These are phyloP conservation scores for Periophthalmus modestus DNA, from an alignment of 2,113 vertebrate species.

Conservation along the genomic window DNA sequence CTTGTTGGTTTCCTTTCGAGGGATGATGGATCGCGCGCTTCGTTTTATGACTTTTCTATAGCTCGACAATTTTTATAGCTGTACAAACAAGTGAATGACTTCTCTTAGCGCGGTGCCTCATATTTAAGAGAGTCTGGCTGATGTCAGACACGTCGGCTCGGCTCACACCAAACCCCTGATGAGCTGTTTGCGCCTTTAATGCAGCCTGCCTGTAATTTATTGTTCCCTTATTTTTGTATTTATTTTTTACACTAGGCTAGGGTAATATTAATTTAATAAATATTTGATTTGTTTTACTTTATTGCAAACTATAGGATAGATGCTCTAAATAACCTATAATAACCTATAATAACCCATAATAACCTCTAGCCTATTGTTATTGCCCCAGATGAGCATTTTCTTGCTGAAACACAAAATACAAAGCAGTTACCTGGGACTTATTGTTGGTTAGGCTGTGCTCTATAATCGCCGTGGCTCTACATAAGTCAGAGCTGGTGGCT, in stretches of 20 bases:
- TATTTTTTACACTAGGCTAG: too few species aligned
- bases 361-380: too few species aligned
- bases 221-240: too few species aligned
- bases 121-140: conserved; percentile 47
- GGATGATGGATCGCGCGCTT: conserved; percentile 90
- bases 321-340: too few species aligned
- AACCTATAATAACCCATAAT: too few species aligned
- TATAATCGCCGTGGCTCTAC: background rate
- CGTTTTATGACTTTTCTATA: conserved; percentile 93
- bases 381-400: too few species aligned
- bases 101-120: conserved; percentile 76
- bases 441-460: background rate
- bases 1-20: conserved; percentile 76
- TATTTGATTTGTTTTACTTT: too few species aligned
- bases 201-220: too few species aligned
- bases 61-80: conserved; percentile 90
- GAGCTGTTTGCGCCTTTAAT: background rate
- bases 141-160: conserved; percentile 24
- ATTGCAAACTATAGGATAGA: too few species aligned
- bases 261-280: background rate
- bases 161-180: background rate
- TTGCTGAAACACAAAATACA: too few species aligned
- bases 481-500: background rate
- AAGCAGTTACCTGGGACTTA: background rate
- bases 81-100: conserved; percentile 93